Evolutionary conservation across 2,797 vertebrate genomes (phyloP).

Genomic region (Oryzias sinensis): DNA sequence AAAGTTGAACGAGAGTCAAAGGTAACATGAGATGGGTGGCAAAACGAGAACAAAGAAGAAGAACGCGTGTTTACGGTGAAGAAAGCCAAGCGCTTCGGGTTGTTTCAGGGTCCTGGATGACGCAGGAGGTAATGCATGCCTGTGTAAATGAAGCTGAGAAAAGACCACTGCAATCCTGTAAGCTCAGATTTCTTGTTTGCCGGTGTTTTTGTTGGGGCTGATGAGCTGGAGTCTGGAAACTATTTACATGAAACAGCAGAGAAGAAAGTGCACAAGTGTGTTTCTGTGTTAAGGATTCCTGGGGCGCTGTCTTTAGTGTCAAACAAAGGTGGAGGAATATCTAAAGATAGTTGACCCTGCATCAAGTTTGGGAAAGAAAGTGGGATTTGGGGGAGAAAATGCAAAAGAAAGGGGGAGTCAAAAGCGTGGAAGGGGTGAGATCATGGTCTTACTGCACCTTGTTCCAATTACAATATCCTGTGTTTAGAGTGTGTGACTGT

Average conservation of each 20-base stretch:
- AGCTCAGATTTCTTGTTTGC: constrained; percentile 26
- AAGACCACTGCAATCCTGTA: constrained; percentile 27
- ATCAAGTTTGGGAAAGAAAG: not conserved
- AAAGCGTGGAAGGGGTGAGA: constrained; percentile 69
- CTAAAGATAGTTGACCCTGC: constrained; percentile 51
- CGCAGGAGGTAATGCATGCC: constrained; percentile 15
- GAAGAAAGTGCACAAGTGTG: constrained; percentile 31
- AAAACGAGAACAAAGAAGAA: constrained; percentile 1
- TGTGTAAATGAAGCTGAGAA: constrained; percentile 36
- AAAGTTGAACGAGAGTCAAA: not conserved
- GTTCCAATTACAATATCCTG: constrained; percentile 79
- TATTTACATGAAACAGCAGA: constrained; percentile 63
- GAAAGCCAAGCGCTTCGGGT: constrained; percentile 18
- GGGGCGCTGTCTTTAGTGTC: constrained; percentile 48
- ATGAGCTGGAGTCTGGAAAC: constrained; percentile 61
- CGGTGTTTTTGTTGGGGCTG: constrained; percentile 18
- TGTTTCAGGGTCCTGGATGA: constrained; percentile 33
- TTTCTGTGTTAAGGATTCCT: constrained; percentile 45
- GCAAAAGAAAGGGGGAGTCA: constrained; percentile 39
- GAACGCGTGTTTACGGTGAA: not conserved
- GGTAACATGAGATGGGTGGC: not conserved
- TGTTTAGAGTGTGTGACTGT: constrained; percentile 56
- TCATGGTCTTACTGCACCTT: constrained; percentile 76
- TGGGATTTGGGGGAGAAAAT: constrained; percentile 16
- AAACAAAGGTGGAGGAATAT: constrained; percentile 53